A percentile compares a stretch with the other conserved stretches of the same genome.
These are phyloP conservation scores for Tenthredo livida DNA, from an alignment of 2,888 invertebrate genomes.

Conservation along the genomic window DNA sequence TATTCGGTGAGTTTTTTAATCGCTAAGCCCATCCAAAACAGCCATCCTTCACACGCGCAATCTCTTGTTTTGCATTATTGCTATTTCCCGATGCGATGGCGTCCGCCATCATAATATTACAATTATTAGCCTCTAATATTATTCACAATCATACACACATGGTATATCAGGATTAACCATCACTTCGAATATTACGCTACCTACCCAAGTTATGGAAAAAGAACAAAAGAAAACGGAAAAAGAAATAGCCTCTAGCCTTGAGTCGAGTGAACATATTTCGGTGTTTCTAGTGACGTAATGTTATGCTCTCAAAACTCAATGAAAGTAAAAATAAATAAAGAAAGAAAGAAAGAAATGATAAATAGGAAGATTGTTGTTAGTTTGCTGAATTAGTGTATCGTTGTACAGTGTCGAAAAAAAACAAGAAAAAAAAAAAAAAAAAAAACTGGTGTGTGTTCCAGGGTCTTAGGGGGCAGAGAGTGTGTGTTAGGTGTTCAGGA, in stretches of 20 bases:
- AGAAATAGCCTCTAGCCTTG: background rate
- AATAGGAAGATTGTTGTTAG: background rate
- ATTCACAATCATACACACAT: background rate
- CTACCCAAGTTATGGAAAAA: too few species aligned
- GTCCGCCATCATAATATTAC: constrained; percentile 2
- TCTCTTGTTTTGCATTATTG: background rate
- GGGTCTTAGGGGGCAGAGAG: constrained; percentile 69
- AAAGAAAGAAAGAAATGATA: background rate
- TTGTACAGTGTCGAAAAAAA: constrained; percentile 49
- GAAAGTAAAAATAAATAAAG: background rate
- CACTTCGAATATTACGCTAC: too few species aligned
- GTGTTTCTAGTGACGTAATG: background rate
- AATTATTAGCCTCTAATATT: background rate
- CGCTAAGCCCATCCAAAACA: background rate
- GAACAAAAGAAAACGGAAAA: background rate
- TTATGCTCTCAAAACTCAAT: background rate
- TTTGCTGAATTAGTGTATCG: background rate
- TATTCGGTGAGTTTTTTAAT: constrained; percentile 41
- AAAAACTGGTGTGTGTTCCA: constrained; percentile 70
- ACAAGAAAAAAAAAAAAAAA: background rate
- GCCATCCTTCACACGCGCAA: background rate
- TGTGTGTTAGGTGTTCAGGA: constrained; percentile 71
- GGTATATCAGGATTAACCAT: too few species aligned
- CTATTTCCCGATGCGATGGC: background rate
- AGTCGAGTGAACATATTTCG: background rate